phyloP scores from a whole-genome alignment of 1,140 invertebrate species.

The Drosophila ananassae region DNA sequence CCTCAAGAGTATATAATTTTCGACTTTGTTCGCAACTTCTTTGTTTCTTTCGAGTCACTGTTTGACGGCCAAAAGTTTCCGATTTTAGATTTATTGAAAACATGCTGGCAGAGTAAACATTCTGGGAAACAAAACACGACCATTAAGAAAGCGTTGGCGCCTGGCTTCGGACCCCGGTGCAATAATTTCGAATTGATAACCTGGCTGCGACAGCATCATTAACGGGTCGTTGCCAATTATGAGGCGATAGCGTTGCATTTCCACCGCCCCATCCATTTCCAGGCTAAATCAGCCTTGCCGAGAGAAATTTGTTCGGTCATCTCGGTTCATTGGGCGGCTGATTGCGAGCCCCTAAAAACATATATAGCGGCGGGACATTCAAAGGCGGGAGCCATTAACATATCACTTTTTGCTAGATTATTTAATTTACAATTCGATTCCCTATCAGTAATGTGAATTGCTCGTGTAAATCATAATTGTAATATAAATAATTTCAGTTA shows the following conservation, averaged over 20 bases:
- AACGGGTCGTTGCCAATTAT: conserved; percentile 57
- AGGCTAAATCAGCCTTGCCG: conserved; percentile 33
- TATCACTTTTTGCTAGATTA: not conserved
- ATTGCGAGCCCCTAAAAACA: conserved; percentile 39
- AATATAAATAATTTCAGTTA: not conserved
- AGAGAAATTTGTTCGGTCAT: conserved; percentile 53
- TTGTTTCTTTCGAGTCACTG: conserved; percentile 1
- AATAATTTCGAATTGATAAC: conserved; percentile 55
- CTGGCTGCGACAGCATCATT: conserved; percentile 37
- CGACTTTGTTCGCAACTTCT: not conserved
- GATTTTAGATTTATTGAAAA: conserved; percentile 23
- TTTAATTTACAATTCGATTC: not conserved
- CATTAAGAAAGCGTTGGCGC: conserved; percentile 51
- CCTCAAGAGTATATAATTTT: not conserved
- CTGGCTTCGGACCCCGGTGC: conserved; percentile 23
- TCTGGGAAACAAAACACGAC: conserved; percentile 29
- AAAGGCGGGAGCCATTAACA: conserved; percentile 1
- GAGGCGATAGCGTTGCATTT: conserved; percentile 40
- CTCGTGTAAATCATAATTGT: not conserved
- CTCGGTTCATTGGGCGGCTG: conserved; percentile 38
- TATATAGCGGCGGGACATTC: conserved; percentile 17
- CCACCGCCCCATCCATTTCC: conserved; percentile 21
- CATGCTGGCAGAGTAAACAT: conserved; percentile 34
- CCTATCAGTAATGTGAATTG: not conserved
- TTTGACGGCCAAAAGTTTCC: conserved; percentile 26